These are phyloP conservation scores for Spodoptera littoralis DNA, from an alignment of 2,888 invertebrate species.

Conservation along the genomic window DNA sequence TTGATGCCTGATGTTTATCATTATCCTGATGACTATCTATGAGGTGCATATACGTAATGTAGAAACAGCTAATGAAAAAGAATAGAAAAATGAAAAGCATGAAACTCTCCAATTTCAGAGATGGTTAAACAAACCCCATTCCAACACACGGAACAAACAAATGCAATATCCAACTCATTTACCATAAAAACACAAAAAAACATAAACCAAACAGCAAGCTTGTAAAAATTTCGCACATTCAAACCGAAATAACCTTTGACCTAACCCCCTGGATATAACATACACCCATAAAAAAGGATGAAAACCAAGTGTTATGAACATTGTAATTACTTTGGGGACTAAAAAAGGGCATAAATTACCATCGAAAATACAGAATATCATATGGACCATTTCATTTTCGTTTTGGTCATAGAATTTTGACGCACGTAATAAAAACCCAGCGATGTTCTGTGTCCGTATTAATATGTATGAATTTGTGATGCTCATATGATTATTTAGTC, in stretches of 20 bases:
- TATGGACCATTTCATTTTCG: constrained; percentile 74
- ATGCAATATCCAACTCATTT: not conserved
- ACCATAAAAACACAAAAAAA: constrained; percentile 2
- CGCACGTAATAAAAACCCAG: constrained; percentile 72
- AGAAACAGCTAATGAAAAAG: no score
- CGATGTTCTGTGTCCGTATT: constrained; percentile 71
- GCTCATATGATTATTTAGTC: constrained; percentile 64
- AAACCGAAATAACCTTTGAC: constrained; percentile 22
- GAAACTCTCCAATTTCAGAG: no score
- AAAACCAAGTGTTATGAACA: constrained; percentile 47
- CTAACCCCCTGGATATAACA: constrained; percentile 26
- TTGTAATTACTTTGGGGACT: constrained; percentile 54
- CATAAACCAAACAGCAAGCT: not conserved
- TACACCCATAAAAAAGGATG: constrained; percentile 46
- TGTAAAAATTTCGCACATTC: constrained; percentile 30
- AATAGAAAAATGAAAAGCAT: no score
- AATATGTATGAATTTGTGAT: constrained; percentile 79
- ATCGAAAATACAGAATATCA: constrained; percentile 70
- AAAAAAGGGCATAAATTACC: constrained; percentile 67
- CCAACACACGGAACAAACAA: no score
- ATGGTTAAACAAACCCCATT: no score
- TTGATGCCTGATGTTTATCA: no score
- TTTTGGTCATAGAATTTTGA: constrained; percentile 74
- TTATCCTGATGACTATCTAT: no score
- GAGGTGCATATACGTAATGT: no score